Evolutionary conservation across 2,113 vertebrate genomes (phyloP), one percentile per base, ranked within the genome.

Genomic region (Indicator maculatus): DNA sequence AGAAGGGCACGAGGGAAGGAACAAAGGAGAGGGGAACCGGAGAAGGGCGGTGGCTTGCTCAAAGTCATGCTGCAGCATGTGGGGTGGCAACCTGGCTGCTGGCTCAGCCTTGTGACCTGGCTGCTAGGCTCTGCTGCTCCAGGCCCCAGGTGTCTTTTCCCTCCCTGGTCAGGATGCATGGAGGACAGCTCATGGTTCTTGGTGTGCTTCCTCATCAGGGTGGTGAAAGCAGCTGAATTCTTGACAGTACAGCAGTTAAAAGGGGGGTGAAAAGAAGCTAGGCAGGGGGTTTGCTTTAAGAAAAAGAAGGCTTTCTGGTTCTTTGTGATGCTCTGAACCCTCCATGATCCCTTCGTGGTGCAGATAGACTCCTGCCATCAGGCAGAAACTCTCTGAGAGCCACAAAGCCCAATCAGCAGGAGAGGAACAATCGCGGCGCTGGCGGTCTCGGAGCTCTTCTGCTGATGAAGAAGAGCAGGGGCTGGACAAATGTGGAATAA

Each of bases 401-500:
- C 86, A 73, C 91, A 90, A 93, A 97, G 97, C 96, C 93, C 97
- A 97, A 97, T 98, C 97, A 98, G 95, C 92, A 85, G 90, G 84
- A 98, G 97, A 97, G 95, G 96, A 96, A 92, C 97, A 91, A 95
- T 94, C 36, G 52, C 72, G 84, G 88, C n/a, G 56, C 92, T 50
- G 58, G 65, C 86, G 65, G 95, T 55, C 86, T 77, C 61, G 0
- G 89, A 90, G 89, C 97, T 96, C 97, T 94, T 96, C 53, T 88
- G 89, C 88, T 97, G 97, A 97, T 98, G 97, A 98, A 95, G 95
- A 95, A 90, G 96, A 97, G 95, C 63, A 28, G 58, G 45, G 53
- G 33, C 75, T 2, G 5, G 92, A 96, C 15, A 83, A 83, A 84
- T 59, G 12, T 17, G 63, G 97, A 97, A 97, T 97, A 86, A 94